phyloP scores from a whole-genome alignment of 2,797 vertebrate species.

The Novumbra hubbsi region DNA sequence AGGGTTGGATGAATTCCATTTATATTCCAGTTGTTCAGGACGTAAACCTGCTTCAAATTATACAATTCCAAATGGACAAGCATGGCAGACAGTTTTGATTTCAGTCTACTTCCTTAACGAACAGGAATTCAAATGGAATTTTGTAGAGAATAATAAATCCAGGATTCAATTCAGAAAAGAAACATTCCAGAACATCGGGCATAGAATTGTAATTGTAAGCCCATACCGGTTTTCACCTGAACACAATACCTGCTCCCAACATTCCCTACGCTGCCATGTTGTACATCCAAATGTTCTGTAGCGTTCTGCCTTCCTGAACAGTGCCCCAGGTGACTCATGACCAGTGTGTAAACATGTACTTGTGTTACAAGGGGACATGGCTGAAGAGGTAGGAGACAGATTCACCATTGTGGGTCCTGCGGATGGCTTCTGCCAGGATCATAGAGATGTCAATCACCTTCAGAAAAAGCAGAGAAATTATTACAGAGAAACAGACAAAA shows the following conservation, averaged over 20 bases:
- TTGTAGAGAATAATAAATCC: conserved; percentile 31
- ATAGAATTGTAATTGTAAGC: background rate
- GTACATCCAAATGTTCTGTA: background rate
- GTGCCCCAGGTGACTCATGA: background rate
- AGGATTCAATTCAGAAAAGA: background rate
- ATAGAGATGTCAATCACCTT: conserved; percentile 99
- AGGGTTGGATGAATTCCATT: conserved; percentile 33
- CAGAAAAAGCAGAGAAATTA: conserved; percentile 9
- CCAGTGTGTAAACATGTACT: background rate
- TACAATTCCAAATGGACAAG: background rate
- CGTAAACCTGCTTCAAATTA: background rate
- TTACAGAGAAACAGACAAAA: conserved; percentile 7
- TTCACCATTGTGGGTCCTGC: conserved; percentile 97
- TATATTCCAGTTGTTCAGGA: background rate
- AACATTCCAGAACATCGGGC: background rate
- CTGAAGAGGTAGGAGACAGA: conserved; percentile 98
- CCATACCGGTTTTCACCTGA: background rate
- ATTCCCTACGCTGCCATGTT: background rate
- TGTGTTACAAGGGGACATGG: conserved; percentile 93
- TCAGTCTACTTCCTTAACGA: background rate
- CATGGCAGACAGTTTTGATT: background rate
- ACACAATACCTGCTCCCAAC: background rate
- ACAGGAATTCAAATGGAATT: conserved; percentile 3
- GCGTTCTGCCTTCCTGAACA: background rate
- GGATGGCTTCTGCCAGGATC: conserved; percentile 97